phyloP scores from a whole-genome alignment of 2,797 vertebrate species.

The Todus mexicanus region DNA sequence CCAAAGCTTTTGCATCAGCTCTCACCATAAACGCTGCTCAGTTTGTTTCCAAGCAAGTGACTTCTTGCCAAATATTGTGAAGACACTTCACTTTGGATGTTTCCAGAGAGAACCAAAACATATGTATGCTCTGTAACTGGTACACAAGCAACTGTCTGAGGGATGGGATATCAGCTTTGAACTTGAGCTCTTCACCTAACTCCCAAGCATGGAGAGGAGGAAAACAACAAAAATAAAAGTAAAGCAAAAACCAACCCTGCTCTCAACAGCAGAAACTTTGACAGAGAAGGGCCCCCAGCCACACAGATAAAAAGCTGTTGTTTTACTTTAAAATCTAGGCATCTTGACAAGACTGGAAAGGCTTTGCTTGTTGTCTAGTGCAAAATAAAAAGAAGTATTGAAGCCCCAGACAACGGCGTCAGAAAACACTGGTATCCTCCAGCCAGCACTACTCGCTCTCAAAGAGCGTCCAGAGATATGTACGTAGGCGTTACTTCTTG shows the following conservation, averaged over 20 bases:
- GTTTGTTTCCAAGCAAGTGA: background rate
- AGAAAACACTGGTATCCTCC: background rate
- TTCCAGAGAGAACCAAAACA: background rate
- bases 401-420: background rate
- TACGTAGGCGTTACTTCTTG: rapidly evolving
- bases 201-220: background rate
- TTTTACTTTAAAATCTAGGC: background rate
- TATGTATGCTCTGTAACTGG: background rate
- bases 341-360: background rate
- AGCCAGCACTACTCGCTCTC: background rate
- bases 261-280: background rate
- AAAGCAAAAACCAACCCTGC: background rate
- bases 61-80: background rate
- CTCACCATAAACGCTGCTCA: background rate
- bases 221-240: background rate
- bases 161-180: background rate
- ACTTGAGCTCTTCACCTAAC: background rate
- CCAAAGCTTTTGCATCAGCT: background rate
- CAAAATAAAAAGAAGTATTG: background rate
- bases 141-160: background rate
- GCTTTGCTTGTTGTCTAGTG: background rate
- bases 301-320: background rate
- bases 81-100: background rate
- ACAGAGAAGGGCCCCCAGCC: background rate
- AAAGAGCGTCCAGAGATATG: rapidly evolving